Evolutionary conservation across 2,888 invertebrate species (phyloP), one percentile per base, ranked within the genome.

Genomic region (Tiliacea citrago): DNA sequence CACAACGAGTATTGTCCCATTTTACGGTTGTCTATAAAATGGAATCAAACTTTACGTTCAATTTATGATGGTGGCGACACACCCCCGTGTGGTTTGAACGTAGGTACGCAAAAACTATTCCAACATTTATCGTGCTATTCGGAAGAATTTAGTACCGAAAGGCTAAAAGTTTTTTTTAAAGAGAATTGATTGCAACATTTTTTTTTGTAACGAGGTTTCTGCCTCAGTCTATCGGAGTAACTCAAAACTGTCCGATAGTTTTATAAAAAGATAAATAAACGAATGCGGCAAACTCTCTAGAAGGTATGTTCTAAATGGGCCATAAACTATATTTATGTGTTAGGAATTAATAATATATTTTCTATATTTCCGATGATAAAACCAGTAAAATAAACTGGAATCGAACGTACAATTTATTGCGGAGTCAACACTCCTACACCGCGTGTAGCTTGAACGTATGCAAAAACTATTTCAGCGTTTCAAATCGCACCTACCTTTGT

Each of bases 391-490:
- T 63, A 75, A 66, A 81, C 60, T 61, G n/a, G 75, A 79, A 86
- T 86, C 79, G 83, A 85, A 86, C 79, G 84, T 84, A 86, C 80
- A 89, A 91, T 90, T 91, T 90, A 91, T 90, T 81, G 87, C 84
- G 78, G 82, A 65, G 82, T 81, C 86, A 73, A 82, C 82, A 80
- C 80, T 65, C 84, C 85, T 81, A 81, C 87, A 84, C 83, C 86
- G 77, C 87, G 83, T 79, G 81, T 74, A 81, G 75, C 62, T 75
- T 75, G 68, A 81, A 82, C 74, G 76, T 78, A 71, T 72, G 79
- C 70, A 84, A 84, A 86, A 86, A 84, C 86, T 80, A 82, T 75
- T 80, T 69, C 75, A 81, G 77, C 74, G 29, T 75, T 75, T 81
- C 65, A 60, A 75, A 69, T 77, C 73, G 73, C 76, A 79, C 82